Conservation (phyloP, 2,113 vertebrate genomes). For the Myotis brandtii region DNA sequence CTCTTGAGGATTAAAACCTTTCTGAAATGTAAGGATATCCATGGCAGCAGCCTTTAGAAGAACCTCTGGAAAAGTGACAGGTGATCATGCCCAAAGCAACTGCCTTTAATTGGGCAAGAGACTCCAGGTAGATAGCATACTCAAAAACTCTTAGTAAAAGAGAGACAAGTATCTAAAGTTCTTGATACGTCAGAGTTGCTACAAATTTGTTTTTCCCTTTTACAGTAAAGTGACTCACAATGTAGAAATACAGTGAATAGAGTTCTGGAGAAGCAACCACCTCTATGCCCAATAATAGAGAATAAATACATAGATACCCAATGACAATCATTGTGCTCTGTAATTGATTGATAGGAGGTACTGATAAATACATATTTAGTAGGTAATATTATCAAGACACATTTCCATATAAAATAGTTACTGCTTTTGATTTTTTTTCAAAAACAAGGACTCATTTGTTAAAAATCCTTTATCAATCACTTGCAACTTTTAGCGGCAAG, state of each 20-base stretch:
- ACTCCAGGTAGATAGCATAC: conserved; percentile 82
- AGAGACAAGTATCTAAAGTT: conserved; percentile 84
- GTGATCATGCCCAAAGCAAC: conserved; percentile 53
- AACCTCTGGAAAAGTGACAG: conserved; percentile 64
- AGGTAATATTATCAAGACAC: conserved; percentile 86
- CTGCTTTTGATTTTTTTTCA: conserved; percentile 85
- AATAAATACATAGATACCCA: conserved; percentile 85
- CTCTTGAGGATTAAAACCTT: conserved; percentile 74
- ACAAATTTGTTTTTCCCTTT: conserved; percentile 85
- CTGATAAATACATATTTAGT: conserved; percentile 86
- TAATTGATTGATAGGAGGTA: conserved; percentile 86
- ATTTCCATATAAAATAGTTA: conserved; percentile 92
- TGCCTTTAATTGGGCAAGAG: conserved; percentile 72
- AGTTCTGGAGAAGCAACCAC: conserved; percentile 80
- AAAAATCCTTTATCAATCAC: conserved; percentile 83
- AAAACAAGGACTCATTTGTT: conserved; percentile 81
- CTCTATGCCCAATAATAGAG: conserved; percentile 84
- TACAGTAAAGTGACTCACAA: conserved; percentile 86
- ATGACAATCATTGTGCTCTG: conserved; percentile 91
- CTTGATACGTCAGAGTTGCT: conserved; percentile 85
- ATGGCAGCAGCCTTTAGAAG: conserved; percentile 68
- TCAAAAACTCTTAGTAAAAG: conserved; percentile 90
- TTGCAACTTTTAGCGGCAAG: conserved; percentile 91
- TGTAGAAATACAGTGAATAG: conserved; percentile 86
- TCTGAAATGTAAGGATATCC: conserved; percentile 69